A percentile compares a stretch with the other conserved stretches of the same genome.
These are phyloP conservation scores for Junonia oenone DNA, from an alignment of 2,888 invertebrate genomes.

Conservation along the genomic window DNA sequence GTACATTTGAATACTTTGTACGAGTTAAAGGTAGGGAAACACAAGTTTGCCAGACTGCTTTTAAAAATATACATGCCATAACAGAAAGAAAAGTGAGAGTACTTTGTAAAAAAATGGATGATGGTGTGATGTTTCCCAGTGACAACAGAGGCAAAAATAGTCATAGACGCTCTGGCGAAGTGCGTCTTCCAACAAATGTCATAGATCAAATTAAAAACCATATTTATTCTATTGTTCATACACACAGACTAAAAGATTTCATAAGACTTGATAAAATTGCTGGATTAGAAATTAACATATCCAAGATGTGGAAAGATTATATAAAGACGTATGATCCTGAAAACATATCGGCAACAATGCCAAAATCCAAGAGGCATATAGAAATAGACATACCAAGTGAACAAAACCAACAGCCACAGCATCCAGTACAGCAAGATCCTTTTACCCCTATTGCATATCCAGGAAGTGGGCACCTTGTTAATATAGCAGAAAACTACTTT, in stretches of 20 bases:
- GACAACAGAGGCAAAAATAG: slow-evolving; percentile 78
- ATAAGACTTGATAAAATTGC: slow-evolving; percentile 76
- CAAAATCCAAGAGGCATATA: slow-evolving; percentile 64
- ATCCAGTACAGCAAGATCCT: slow-evolving; percentile 49
- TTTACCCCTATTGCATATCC: slow-evolving; percentile 62
- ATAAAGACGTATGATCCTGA: slow-evolving; percentile 77
- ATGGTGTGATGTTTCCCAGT: slow-evolving; percentile 78
- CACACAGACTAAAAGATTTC: slow-evolving; percentile 73
- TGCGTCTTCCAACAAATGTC: slow-evolving; percentile 67
- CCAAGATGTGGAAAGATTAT: slow-evolving; percentile 80
- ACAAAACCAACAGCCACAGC: slow-evolving; percentile 35
- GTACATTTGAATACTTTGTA: slow-evolving; percentile 79
- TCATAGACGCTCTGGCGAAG: slow-evolving; percentile 71
- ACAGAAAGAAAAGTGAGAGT: slow-evolving; percentile 79
- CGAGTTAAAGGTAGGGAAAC: slow-evolving; percentile 77
- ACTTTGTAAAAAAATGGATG: slow-evolving; percentile 79
- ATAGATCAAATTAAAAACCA: slow-evolving; percentile 77
- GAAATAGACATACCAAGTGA: slow-evolving; percentile 49
- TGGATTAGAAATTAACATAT: slow-evolving; percentile 77
- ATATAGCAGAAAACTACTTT: slow-evolving; percentile 73
- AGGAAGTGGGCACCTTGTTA: slow-evolving; percentile 68
- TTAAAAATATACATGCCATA: slow-evolving; percentile 79
- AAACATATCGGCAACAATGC: slow-evolving; percentile 69
- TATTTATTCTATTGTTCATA: slow-evolving; percentile 74
- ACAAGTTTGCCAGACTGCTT: slow-evolving; percentile 79